A percentile compares a stretch with the other conserved stretches of the same genome.
These are phyloP conservation scores for Empidonax traillii DNA, from an alignment of 2,113 vertebrate genomes.

Conservation along the genomic window DNA sequence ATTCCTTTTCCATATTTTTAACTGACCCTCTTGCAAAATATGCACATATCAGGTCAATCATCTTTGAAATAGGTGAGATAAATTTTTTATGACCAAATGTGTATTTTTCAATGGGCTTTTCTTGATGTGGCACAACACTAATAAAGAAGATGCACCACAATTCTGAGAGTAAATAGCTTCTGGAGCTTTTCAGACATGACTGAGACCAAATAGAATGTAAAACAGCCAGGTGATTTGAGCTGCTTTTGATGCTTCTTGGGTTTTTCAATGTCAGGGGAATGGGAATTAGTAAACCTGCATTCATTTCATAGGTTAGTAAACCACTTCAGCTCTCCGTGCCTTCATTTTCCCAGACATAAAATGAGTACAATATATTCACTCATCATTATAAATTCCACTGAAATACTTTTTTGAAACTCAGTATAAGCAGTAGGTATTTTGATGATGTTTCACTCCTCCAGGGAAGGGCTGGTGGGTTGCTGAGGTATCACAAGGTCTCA, in stretches of 20 bases:
- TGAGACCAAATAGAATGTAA: background rate
- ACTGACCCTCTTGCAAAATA: background rate
- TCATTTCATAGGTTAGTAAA: background rate
- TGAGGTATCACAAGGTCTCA: background rate
- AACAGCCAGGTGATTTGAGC: background rate
- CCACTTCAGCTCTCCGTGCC: background rate
- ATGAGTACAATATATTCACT: background rate
- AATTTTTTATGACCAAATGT: slow-evolving; percentile 5
- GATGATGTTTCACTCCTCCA: background rate
- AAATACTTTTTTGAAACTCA: background rate
- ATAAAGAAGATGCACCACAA: background rate
- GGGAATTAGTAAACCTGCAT: background rate
- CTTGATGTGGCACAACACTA: background rate
- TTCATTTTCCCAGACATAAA: background rate
- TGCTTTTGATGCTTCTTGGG: background rate
- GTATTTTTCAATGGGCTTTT: slow-evolving; percentile 14
- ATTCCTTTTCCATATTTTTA: background rate
- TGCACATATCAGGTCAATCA: background rate
- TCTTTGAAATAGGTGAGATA: slow-evolving; percentile 23
- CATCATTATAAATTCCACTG: background rate
- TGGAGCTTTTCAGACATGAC: background rate
- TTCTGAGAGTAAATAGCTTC: slow-evolving; percentile 12
- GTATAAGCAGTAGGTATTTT: background rate
- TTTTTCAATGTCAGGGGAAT: background rate
- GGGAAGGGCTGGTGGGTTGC: background rate